Conservation (phyloP, 2,113 vertebrate genomes). For the Rhinoptilus africanus region DNA sequence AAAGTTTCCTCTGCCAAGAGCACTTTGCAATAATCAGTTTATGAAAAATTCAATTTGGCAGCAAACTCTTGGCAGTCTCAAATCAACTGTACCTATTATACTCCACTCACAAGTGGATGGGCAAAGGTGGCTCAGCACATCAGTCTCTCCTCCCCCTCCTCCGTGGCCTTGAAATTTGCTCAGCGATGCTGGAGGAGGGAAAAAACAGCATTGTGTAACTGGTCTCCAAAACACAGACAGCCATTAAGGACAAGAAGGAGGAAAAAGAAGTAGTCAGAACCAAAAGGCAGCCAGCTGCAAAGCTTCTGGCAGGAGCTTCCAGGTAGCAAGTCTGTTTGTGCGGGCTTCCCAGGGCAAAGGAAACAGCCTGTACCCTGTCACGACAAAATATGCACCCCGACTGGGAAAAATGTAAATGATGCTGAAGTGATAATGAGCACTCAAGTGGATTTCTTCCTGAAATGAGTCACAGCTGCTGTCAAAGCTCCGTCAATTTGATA, state of each 20-base stretch:
- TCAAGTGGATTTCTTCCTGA: conserved; percentile 3
- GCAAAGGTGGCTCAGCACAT: conserved; percentile 18
- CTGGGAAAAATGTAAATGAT: conserved; percentile 38
- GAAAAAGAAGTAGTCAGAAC: neutral
- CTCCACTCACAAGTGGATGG: conserved; percentile 37
- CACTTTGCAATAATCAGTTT: conserved; percentile 53
- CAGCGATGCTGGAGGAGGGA: neutral
- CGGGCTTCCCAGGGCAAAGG: neutral
- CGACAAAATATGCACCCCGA: neutral
- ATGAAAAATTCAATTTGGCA: conserved; percentile 61
- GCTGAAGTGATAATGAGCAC: conserved; percentile 32
- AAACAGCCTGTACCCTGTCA: neutral
- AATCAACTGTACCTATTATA: conserved; percentile 49
- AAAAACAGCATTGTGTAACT: conserved; percentile 45
- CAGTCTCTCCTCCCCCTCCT: neutral
- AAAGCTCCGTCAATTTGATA: neutral
- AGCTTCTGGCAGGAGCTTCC: conserved; percentile 7
- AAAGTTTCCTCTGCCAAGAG: conserved; percentile 43
- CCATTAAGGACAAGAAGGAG: neutral
- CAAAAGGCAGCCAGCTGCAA: neutral
- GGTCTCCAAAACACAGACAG: neutral
- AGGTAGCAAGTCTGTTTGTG: neutral
- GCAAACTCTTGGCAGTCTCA: conserved; percentile 37
- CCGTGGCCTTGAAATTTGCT: neutral
- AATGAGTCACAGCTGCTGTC: conserved; percentile 43